Evolutionary conservation across 2,888 invertebrate genomes (phyloP), one percentile per base, ranked within the genome.

Genomic region (Sepioteuthis lessoniana): DNA sequence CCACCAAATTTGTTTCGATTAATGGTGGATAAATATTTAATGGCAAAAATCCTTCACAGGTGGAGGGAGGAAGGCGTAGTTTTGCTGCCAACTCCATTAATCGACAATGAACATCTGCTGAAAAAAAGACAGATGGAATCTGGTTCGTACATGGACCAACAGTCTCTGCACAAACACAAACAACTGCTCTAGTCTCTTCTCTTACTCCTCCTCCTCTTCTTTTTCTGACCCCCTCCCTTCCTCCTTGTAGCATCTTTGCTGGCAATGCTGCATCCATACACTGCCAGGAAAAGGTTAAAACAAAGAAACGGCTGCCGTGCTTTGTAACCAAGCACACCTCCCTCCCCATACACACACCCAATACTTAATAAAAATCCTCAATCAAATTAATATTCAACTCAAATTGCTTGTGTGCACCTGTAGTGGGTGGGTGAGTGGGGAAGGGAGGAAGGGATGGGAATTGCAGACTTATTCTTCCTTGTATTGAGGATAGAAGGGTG

Each of bases 221-320:
- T 4, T 35, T n/a, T 76, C 76, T 35, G 25, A 5, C 25, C 5
- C 25, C 55, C 21, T 55, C 55, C 42, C 42, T 42, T 7, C 7
- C 42, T 25, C 19, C 28, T 16, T 4, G 76, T 76, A 76, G 76
- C 76, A 35, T 76, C 31, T 28, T 31, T n/a, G 13, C 76, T 7
- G 76, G n/a, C 76, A 31, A n/a, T 35, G 13, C n/a, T 76, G 76
- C 35, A 35, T 76, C 76, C 76, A 19, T 35, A 35, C n/a, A 19
- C n/a, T 76, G 76, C 76, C 76, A 76, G 76, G 76, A 76, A 76
- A 76, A 76, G 76, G 76, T 76, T 76, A 76, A 76, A 76, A 76
- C 76, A 76, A 76, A 76, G 76, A 76, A 76, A 76, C 35, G 76
- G 10, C 76, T 76, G 76, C 76, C 76, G 35, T 16, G 35, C 76